Evolutionary conservation across 2,888 invertebrate species (phyloP).

Genomic region (Heliothis peltigera): DNA sequence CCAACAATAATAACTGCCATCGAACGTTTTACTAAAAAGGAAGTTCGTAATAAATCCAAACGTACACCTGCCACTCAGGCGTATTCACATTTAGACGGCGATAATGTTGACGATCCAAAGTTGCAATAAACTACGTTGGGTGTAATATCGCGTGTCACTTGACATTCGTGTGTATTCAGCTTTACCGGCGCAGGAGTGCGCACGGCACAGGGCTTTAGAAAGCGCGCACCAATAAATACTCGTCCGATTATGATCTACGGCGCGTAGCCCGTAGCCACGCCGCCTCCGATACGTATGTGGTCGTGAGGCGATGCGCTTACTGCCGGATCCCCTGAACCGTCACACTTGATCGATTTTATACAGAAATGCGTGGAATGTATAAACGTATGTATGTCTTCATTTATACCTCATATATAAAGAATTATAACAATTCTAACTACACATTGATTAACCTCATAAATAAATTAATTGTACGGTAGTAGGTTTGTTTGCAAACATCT

Average conservation of each 20-base stretch:
- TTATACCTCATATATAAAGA: too few species aligned
- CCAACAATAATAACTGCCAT: slow-evolving; percentile 55
- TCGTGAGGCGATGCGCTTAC: slow-evolving; percentile 14
- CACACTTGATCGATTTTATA: slow-evolving; percentile 13
- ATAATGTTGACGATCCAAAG: slow-evolving; percentile 67
- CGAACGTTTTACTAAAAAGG: slow-evolving; percentile 59
- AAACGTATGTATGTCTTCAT: too few species aligned
- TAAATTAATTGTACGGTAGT: too few species aligned
- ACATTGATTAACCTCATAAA: too few species aligned
- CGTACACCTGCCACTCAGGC: slow-evolving; percentile 71
- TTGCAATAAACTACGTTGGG: slow-evolving; percentile 69
- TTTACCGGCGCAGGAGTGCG: slow-evolving; percentile 62
- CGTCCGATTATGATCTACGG: slow-evolving; percentile 89
- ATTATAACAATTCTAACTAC: too few species aligned
- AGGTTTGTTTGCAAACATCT: slow-evolving; percentile 15
- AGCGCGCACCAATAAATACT: slow-evolving; percentile 87
- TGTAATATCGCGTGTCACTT: slow-evolving; percentile 79
- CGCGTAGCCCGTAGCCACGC: slow-evolving; percentile 87
- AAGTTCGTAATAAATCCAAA: slow-evolving; percentile 69
- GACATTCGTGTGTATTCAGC: slow-evolving; percentile 78
- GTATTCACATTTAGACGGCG: slow-evolving; percentile 66
- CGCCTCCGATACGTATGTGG: slow-evolving; percentile 42
- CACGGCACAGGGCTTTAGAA: slow-evolving; percentile 75
- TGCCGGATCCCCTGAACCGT: slow-evolving; percentile 10
- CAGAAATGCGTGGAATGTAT: neutral